Evolutionary conservation across 2,113 vertebrate genomes (phyloP), one percentile per base, ranked within the genome.

Genomic region (Ia io): DNA sequence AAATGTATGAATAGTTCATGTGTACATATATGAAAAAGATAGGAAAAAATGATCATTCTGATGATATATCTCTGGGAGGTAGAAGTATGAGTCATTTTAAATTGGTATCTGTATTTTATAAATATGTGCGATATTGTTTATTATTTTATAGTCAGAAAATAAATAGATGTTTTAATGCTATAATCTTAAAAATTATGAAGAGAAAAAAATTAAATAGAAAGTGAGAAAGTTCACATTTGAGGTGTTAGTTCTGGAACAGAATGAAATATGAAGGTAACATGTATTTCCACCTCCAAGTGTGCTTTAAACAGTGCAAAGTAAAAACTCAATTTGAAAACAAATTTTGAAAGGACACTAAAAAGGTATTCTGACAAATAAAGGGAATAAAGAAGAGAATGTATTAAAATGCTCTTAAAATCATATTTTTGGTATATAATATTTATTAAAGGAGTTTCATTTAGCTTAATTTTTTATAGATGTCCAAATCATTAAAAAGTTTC

Each of bases 111-210:
- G 5, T 63, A 77, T 91, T 86, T 94, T 74, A 40, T 47, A 96
- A 79, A 63, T 79, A 5, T 2, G 3, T 51, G 44, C 4, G 51
- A n/a, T 63, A 71, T 16, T 74, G 8, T 6, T 42, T 37, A 28
- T 71, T 85, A 40, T 79, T 94, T 88, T 74, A 51, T 28, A 78
- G 44, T n/a, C n/a, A 32, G 22, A 90, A 94, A 69, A 49, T 88
- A 22, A 35, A n/a, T 8, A 9, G 10, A 23, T 56, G 2, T 32
- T 61, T 90, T 49, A 25, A 92, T 73, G 4, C 6, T 44, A 20
- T 42, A 23, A 74, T 53, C 1, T 83, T 93, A 23, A 91, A 90
- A 88, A 85, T n/a, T 37, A 47, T 14, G 16, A 32, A 32, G 13
- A 77, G 25, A 67, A 74, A 16, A 16, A 94, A 49, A 30, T 47